Conservation (phyloP, 2,888 invertebrate genomes). For the Acrocyrtus sp. region DNA sequence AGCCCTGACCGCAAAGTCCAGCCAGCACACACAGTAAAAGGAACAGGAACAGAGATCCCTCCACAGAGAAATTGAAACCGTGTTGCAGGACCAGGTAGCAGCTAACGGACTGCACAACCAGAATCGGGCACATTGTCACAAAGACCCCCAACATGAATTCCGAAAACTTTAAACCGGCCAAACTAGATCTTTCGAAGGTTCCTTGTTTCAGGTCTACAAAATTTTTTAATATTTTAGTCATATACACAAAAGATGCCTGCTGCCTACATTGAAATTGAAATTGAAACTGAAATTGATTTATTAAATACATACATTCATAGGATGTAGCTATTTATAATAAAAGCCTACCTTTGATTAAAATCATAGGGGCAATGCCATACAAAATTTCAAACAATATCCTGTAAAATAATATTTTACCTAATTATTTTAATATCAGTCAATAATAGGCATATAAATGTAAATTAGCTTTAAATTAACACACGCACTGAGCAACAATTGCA, state of each 20-base stretch:
- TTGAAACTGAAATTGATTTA: not conserved
- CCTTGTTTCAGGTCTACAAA: conserved; percentile 34
- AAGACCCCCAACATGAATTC: conserved; percentile 40
- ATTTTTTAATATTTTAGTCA: not conserved
- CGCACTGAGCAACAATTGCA: conserved; percentile 39
- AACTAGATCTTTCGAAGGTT: conserved; percentile 29
- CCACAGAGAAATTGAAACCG: conserved; percentile 20
- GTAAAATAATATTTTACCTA: no score
- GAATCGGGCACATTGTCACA: conserved; percentile 33
- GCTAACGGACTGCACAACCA: conserved; percentile 24
- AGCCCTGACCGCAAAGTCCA: conserved; percentile 42
- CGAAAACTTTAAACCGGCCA: conserved; percentile 34
- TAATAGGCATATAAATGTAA: no score
- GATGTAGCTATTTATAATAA: not conserved
- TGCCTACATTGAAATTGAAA: no score
- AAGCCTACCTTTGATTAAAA: conserved; percentile 29
- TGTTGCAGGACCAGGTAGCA: conserved; percentile 27
- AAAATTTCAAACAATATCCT: conserved; percentile 40
- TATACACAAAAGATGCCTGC: no score
- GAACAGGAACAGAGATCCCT: conserved; percentile 27
- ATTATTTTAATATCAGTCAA: no score
- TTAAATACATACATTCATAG: not conserved
- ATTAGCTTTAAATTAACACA: no score
- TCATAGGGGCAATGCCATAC: conserved; percentile 45
- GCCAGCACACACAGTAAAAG: conserved; percentile 31